Evolutionary conservation across 2,888 invertebrate species (phyloP).

Genomic region (Sminthurinus aureus): DNA sequence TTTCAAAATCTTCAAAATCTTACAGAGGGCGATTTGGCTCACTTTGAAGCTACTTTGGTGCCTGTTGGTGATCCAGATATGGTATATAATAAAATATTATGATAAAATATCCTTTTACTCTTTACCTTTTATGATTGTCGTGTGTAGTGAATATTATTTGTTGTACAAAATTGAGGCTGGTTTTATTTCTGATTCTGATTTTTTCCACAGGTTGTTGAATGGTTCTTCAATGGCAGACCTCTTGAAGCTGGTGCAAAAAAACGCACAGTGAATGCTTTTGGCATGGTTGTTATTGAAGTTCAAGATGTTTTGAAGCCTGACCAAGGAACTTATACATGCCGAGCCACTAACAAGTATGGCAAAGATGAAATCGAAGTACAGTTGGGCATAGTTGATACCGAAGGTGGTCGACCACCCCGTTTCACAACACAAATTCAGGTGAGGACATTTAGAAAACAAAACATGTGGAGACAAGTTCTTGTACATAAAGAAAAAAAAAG

Average conservation of each 20-base stretch:
- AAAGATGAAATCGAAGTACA: conserved; percentile 84
- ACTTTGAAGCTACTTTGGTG: conserved; percentile 95
- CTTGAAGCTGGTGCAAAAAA: conserved; percentile 75
- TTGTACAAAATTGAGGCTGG: no score
- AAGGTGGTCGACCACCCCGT: conserved; percentile 47
- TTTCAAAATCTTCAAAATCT: conserved; percentile 57
- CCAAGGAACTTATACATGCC: conserved; percentile 86
- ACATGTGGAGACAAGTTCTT: no score
- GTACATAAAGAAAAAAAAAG: neutral
- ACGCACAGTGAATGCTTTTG: conserved; percentile 94
- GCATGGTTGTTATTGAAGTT: conserved; percentile 96
- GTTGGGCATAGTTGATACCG: conserved; percentile 64
- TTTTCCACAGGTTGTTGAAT: conserved; percentile 95
- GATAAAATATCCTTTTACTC: conserved; percentile 64
- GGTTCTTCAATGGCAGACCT: conserved; percentile 88
- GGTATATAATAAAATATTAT: conserved; percentile 94
- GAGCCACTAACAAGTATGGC: conserved; percentile 89
- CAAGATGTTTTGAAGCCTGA: conserved; percentile 93
- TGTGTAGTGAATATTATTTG: no score
- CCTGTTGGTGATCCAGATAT: no score
- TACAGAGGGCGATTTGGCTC: conserved; percentile 78
- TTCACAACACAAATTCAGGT: conserved; percentile 55
- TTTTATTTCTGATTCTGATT: conserved; percentile 89
- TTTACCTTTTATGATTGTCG: no score
- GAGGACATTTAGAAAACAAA: no score